A percentile compares a stretch with the other conserved stretches of the same genome.
These are phyloP conservation scores for Corythornis vintsioides DNA, from an alignment of 2,113 vertebrate genomes.

Conservation along the genomic window DNA sequence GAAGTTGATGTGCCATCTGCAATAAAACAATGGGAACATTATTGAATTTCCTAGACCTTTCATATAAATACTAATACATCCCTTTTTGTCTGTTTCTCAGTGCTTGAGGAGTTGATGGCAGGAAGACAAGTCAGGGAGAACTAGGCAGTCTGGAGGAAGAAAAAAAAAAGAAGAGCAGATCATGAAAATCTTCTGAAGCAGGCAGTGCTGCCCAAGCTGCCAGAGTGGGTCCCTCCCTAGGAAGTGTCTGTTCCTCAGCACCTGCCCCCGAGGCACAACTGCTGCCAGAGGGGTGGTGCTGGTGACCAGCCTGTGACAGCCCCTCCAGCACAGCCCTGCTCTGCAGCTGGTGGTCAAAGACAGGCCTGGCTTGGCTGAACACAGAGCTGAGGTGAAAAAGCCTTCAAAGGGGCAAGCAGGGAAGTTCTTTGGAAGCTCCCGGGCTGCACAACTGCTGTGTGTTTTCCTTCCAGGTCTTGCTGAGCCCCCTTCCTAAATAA, in stretches of 20 bases:
- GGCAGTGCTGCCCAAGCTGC: rapidly evolving
- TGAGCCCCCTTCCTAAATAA: slow-evolving; percentile 75
- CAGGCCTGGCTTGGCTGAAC: background rate
- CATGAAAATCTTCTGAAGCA: background rate
- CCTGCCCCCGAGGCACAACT: background rate
- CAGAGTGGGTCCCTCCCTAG: background rate
- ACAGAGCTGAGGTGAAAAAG: background rate
- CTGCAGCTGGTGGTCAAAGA: background rate
- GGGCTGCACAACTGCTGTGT: background rate
- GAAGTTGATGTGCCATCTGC: slow-evolving; percentile 68
- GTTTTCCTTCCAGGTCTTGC: slow-evolving; percentile 45
- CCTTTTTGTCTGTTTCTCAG: slow-evolving; percentile 13
- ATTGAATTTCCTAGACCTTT: slow-evolving; percentile 64
- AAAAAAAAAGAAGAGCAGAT: background rate
- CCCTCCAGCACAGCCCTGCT: background rate
- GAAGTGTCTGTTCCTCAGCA: background rate
- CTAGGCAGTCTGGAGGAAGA: background rate
- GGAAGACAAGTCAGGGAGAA: background rate
- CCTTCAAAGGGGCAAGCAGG: background rate
- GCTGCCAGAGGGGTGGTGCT: no score
- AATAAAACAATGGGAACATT: slow-evolving; percentile 68
- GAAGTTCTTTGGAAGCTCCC: slow-evolving; percentile 12
- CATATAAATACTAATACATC: slow-evolving; percentile 46
- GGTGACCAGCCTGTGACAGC: background rate
- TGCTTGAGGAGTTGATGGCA: slow-evolving; percentile 2